Evolutionary conservation across 2,888 invertebrate genomes (phyloP).

Genomic region (Nephrocerus scutellatus): DNA sequence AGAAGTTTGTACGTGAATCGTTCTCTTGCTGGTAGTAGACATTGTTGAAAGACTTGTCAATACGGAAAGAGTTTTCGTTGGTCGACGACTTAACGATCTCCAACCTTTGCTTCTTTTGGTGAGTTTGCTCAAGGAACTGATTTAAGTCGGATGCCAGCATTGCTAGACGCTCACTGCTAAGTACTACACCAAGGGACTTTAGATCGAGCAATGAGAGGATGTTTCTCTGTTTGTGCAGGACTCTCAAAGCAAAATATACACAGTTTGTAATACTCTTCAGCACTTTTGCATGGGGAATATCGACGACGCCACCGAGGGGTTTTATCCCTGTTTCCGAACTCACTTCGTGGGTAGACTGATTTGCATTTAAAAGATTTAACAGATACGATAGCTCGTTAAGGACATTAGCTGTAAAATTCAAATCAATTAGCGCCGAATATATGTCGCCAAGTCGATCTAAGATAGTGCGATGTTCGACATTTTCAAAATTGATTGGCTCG

Average conservation of each 20-base stretch:
- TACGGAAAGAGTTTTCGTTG: slow-evolving; percentile 23
- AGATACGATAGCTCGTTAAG: slow-evolving; percentile 41
- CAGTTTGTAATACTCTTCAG: slow-evolving; percentile 59
- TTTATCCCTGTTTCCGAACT: slow-evolving; percentile 1
- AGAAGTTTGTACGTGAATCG: slow-evolving; percentile 76
- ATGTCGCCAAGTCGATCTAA: slow-evolving; percentile 36
- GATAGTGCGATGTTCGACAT: slow-evolving; percentile 25
- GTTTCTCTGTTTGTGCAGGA: slow-evolving; percentile 55
- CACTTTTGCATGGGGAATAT: too few species aligned
- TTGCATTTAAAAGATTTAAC: slow-evolving; percentile 37
- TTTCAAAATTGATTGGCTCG: slow-evolving; percentile 26
- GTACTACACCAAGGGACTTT: slow-evolving; percentile 57
- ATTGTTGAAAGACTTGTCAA: slow-evolving; percentile 49
- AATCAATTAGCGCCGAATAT: slow-evolving; percentile 40
- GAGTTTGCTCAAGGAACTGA: slow-evolving; percentile 28
- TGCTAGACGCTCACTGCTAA: slow-evolving; percentile 60
- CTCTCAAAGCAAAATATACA: slow-evolving; percentile 66
- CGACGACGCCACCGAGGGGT: slow-evolving; percentile 25
- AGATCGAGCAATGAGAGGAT: slow-evolving; percentile 50
- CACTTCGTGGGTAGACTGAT: slow-evolving; percentile 6
- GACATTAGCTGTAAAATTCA: slow-evolving; percentile 42
- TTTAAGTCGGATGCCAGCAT: slow-evolving; percentile 53
- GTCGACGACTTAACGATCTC: slow-evolving; percentile 24
- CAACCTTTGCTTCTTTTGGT: slow-evolving; percentile 34
- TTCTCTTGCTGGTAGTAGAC: slow-evolving; percentile 81